Evolutionary conservation across 2,113 vertebrate species (phyloP).

Genomic region (Oostethus manadensis): DNA sequence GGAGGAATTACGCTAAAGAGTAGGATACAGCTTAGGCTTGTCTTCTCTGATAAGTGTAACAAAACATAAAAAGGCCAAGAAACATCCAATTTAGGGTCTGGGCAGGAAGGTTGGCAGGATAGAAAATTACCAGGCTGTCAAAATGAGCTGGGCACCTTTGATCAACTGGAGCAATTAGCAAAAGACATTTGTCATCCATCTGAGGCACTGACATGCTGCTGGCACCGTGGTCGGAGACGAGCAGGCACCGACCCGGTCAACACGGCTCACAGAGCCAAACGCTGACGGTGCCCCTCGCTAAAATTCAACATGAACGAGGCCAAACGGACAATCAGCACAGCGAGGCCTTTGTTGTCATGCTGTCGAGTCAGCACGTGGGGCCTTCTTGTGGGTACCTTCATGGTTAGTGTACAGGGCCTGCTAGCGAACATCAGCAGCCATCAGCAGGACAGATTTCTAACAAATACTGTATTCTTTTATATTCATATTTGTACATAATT

Average conservation of each 20-base stretch:
- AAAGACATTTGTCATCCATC: constrained; percentile 39
- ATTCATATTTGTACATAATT: too few species aligned
- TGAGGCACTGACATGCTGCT: constrained; percentile 43
- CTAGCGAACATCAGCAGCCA: constrained; percentile 6
- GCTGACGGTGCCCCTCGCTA: constrained; percentile 36
- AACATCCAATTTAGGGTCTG: constrained; percentile 10
- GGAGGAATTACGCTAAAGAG: not conserved
- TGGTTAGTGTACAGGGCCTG: constrained; percentile 12
- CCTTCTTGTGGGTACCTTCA: not conserved
- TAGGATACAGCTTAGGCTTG: constrained; percentile 1
- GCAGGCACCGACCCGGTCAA: constrained; percentile 45
- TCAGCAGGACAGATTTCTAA: too few species aligned
- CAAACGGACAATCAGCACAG: constrained; percentile 53
- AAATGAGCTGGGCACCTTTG: constrained; percentile 56
- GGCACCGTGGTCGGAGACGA: constrained; percentile 50
- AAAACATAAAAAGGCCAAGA: constrained; percentile 20
- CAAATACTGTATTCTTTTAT: too few species aligned
- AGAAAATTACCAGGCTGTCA: constrained; percentile 53
- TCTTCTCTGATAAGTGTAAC: constrained; percentile 24
- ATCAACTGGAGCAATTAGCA: constrained; percentile 57
- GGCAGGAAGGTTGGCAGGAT: constrained; percentile 29
- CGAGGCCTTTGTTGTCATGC: constrained; percentile 54
- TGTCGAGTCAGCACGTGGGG: constrained; percentile 49
- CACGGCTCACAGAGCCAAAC: constrained; percentile 39
- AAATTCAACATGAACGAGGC: constrained; percentile 47